phyloP scores from a whole-genome alignment of 2,113 vertebrate genomes.

The Pterophyllum scalare region DNA sequence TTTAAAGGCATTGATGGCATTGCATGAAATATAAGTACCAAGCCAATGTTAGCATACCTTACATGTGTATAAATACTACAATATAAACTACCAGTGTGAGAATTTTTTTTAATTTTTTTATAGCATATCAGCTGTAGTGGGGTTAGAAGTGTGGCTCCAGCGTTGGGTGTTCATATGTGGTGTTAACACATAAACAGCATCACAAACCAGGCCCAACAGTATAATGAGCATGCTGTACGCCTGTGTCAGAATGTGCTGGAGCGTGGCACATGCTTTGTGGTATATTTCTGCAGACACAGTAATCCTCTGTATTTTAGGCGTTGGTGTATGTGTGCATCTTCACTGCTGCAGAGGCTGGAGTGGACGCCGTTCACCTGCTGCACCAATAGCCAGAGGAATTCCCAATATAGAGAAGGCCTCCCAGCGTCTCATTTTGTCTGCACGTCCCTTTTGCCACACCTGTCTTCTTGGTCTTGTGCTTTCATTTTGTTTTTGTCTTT shows the following conservation, averaged over 20 bases:
- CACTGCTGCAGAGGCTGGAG: neutral
- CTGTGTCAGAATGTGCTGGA: constrained; percentile 52
- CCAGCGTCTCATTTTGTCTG: neutral
- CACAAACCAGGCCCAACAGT: constrained; percentile 41
- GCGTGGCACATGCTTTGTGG: constrained; percentile 48
- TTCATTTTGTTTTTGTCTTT: constrained; percentile 44
- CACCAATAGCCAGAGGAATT: constrained; percentile 58
- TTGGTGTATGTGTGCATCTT: constrained; percentile 25
- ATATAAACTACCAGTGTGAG: neutral
- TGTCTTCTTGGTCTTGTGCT: constrained; percentile 26
- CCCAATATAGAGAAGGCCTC: constrained; percentile 33
- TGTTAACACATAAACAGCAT: constrained; percentile 69
- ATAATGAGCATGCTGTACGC: constrained; percentile 23
- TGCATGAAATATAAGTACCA: constrained; percentile 21
- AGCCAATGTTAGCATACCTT: neutral
- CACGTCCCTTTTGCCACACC: neutral
- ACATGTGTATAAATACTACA: neutral
- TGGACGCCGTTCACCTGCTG: constrained; percentile 50
- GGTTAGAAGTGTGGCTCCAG: neutral
- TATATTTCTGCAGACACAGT: constrained; percentile 52
- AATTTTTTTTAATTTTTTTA: neutral
- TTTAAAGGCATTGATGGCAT: neutral
- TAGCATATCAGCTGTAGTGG: neutral
- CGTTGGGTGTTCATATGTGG: constrained; percentile 24
- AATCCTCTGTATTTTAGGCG: constrained; percentile 66